A percentile compares a stretch with the other conserved stretches of the same genome.
These are phyloP conservation scores for Holothuria leucospilota DNA, from an alignment of 53 echinoderm and acorn worm genomes.

Conservation along the genomic window DNA sequence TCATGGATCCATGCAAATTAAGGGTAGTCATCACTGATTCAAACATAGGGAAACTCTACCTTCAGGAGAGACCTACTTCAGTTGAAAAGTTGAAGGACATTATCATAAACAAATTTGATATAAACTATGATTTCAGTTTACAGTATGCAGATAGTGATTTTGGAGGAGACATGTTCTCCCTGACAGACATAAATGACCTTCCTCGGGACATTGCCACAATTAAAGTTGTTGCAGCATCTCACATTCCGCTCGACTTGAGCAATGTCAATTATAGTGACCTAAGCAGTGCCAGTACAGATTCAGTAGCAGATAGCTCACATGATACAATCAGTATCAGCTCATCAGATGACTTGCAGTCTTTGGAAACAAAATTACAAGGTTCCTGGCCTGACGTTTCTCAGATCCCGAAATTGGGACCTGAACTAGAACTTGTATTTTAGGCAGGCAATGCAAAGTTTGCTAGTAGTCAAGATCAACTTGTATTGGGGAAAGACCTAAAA, in stretches of 20 bases:
- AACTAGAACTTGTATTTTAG: too few species aligned
- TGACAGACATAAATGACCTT: background rate
- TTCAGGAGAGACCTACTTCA: background rate
- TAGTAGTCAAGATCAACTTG: too few species aligned
- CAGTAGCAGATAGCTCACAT: background rate
- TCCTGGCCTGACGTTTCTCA: too few species aligned
- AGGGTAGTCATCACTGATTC: background rate
- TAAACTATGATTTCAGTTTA: constrained; percentile 23
- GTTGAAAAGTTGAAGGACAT: constrained; percentile 1
- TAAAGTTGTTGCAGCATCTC: background rate
- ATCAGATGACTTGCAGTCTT: constrained; percentile 6
- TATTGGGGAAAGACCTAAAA: too few species aligned
- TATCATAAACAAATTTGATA: background rate
- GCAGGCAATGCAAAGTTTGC: too few species aligned
- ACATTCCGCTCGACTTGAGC: background rate
- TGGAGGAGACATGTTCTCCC: background rate
- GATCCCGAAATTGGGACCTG: too few species aligned
- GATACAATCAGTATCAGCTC: background rate
- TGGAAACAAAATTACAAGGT: background rate
- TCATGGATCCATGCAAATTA: constrained; percentile 10
- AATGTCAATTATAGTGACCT: background rate
- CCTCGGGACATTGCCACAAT: background rate
- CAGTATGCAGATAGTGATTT: constrained; percentile 32
- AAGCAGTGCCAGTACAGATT: background rate
- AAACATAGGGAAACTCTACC: background rate